Evolutionary conservation across 53 echinoderm and acorn worm species (phyloP), one percentile per base, ranked within the genome.

Genomic region (Actinopyga echinites): DNA sequence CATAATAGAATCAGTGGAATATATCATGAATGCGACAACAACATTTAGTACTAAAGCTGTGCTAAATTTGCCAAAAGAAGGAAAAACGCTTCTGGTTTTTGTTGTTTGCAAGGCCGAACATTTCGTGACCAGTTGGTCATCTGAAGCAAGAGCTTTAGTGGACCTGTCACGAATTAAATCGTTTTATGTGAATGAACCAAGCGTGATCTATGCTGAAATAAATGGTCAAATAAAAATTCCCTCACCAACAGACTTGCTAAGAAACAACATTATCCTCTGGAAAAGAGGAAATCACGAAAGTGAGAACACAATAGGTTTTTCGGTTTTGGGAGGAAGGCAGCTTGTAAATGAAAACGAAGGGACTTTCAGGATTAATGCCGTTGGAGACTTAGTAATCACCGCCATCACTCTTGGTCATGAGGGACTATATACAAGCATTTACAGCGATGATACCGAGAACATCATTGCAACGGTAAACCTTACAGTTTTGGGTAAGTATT

Each of bases 151-250:
- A 26, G 75, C 30, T 8, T 32, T 75, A 7, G 54, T 75, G 13
- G 75, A 75, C 20, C 31, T 75, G 31, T 75, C 75, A 12, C 75
- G 52, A 53, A 75, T 19, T 10, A 75, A 75, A 75, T 20, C 30
- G 10, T 53, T 75, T 29, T 75, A 75, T 55, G 13, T 1, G 25
- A 55, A 54, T 9, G 75, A 52, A 6, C 56, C 75, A 25, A 52
- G 26, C 30, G 54, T 53, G 15, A 55, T 75, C 8, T 75, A 75
- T 32, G 49, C 54, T 43, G 52, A 74, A 17, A 8, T 74, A 2
- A 74, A 74, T 74, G 75, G 55, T 6, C 13, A 49, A 30, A 32
- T 55, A 5, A 75, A 9, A 20, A 28, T 75, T 30, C 31, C 56
- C 21, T 53, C 30, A 20, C 55, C 75, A 21, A 26, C 29, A 11